Percentiles rank a stretch among this genome's conserved stretches.
phyloP scores from a whole-genome alignment of 2,113 vertebrate species.

The Pithys albifrons region DNA sequence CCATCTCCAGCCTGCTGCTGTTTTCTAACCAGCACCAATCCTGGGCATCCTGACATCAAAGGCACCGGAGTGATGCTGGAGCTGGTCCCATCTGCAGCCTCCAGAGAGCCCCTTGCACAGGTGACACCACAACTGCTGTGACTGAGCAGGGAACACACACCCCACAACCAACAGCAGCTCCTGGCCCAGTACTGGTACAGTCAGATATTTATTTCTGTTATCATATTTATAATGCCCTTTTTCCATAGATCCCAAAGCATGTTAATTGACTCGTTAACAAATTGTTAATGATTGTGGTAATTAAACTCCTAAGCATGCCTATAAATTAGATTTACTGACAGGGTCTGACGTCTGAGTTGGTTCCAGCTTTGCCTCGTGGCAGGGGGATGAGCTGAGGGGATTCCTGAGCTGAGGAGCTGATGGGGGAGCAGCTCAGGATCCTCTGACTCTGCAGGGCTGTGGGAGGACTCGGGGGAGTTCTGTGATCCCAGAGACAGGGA shows the following conservation, averaged over 20 bases:
- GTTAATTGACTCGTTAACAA: not conserved
- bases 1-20: not conserved
- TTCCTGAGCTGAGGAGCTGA: not conserved
- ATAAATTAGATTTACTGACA: not conserved
- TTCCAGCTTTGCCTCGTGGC: fast-evolving
- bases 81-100: not conserved
- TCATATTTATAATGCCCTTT: not conserved
- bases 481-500: not conserved
- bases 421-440: not conserved
- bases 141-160: not conserved
- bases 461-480: not conserved
- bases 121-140: not conserved
- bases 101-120: fast-evolving
- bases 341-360: not conserved
- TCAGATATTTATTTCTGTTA: not conserved
- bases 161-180: not conserved
- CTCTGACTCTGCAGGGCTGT: fast-evolving
- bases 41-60: fast-evolving
- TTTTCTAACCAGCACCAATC: fast-evolving
- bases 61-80: fast-evolving
- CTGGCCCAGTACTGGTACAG: fast-evolving
- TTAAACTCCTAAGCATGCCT: not conserved
- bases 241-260: not conserved
- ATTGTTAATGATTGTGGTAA: not conserved
- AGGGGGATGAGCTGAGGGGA: not conserved